Evolutionary conservation across 2,797 vertebrate species (phyloP).

Genomic region (Nyctibius grandis): DNA sequence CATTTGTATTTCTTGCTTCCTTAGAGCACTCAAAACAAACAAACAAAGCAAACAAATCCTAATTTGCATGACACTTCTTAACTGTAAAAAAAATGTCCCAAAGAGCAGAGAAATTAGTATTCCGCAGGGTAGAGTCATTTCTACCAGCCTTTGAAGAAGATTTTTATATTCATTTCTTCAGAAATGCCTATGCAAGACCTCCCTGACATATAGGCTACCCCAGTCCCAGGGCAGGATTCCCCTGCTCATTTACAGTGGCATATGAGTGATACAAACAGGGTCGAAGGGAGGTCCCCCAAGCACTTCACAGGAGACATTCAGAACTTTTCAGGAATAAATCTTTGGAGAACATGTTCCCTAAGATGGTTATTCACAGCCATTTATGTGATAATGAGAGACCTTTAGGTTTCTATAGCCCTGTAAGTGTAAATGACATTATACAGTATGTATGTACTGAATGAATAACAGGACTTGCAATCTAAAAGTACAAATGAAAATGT

Average conservation of each 20-base stretch:
- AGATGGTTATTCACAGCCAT: background rate
- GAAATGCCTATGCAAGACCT: background rate
- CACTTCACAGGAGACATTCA: background rate
- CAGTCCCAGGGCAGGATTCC: background rate
- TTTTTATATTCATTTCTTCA: background rate
- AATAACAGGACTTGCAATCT: conserved; percentile 1
- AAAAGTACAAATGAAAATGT: conserved; percentile 12
- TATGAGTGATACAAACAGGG: background rate
- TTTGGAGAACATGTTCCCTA: background rate
- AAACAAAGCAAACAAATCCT: background rate
- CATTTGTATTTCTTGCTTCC: background rate
- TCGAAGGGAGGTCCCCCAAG: background rate
- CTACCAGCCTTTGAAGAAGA: background rate
- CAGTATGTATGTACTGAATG: background rate
- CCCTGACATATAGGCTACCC: background rate
- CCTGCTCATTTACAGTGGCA: background rate
- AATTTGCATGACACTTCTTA: background rate
- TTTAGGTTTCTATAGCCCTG: background rate
- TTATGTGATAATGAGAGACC: background rate
- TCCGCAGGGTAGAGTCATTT: background rate
- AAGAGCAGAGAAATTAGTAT: background rate
- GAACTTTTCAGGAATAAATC: background rate
- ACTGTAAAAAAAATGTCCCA: background rate
- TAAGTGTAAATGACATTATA: background rate
- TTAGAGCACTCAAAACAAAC: background rate